Base-by-base conservation (phyloP, 2,113 vertebrate species). In the Phyllostomus discolor region DNA sequence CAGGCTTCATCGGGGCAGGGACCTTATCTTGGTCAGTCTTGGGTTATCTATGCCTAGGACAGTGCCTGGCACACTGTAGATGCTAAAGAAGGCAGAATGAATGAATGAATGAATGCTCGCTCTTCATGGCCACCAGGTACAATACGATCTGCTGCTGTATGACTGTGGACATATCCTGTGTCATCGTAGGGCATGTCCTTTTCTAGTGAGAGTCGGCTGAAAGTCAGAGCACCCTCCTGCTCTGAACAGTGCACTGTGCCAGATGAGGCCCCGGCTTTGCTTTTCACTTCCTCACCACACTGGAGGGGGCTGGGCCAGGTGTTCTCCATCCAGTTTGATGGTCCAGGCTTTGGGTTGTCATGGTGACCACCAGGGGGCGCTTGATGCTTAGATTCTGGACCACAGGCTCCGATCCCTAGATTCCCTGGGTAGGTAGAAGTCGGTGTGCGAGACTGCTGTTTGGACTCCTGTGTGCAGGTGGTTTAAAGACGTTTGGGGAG, bases 321-420 rank as follows among this genome's bases (percentile, higher is more conserved):
- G 22, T 16, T 20, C 50, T 9, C 62, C 33, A 0, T 8, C 24
- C 19, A 0, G 8, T 43, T 31, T 33, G 10, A 4, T 1, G 35
- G 78, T 20, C 14, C n/a, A 2, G 33, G 43, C 16, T 17, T 69
- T 52, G 48, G 17, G 14, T 33, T 33, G 66, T 33, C 19, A 43
- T 4, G 4, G 2, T 54, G 0, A 33, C 93, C 97, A 93, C 82
- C 93, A 97, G 97, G 96, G 96, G 97, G 97, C 33, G 43, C 86
- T 7, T 3, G 3, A 11, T 38, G 64, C 84, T 46, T 26, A 78
- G 88, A 46, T 79, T 93, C 70, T 57, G 73, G 46, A 82, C 28
- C 33, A 0, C 17, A 26, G 26, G 5, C 70, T 70, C 43, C 10
- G 50, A 11, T n/a, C 41, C 7, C 3, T 6, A 1, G n/a, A 17